Evolutionary conservation across 1,140 invertebrate species (phyloP), one percentile per base, ranked within the genome.

Genomic region (Solenopsis fugax): DNA sequence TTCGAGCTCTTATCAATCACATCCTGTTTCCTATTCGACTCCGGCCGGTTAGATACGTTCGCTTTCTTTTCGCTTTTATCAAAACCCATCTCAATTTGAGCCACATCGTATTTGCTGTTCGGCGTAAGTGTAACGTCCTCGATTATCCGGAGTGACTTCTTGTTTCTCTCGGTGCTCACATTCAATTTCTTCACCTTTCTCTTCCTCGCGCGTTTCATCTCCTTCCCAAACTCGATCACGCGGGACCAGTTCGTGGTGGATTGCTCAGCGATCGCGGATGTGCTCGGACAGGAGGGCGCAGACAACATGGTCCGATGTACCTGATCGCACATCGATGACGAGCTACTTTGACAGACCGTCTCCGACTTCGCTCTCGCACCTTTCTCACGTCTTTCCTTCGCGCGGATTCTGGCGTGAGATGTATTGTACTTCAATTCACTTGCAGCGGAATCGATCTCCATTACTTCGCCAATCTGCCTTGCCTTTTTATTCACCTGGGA

Each of bases 161-260:
- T 86, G 21, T 29, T 88, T 60, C 80, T 88, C 60, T 88, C 81
- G 34, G 34, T 80, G 13, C 54, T 72, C 12, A 93, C 85, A 54
- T 93, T 77, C 52, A 93, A 65, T 10, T 71, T 89, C 48, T 82
- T 93, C 0, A 90, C 50, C 21, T 90, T 93, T 18, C 60, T 80
- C 29, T 75, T 90, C 18, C 50, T 93, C 9, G 67, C 37, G 4
- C 88, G 87, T 84, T 75, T 75, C 54, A 92, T 89, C 87, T 93
- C 92, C 67, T 91, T 93, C 0, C 89, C 92, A 75, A 93, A 88
- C 34, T 90, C 24, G 21, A 76, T 88, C 2, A 93, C 81, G 1
- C 78, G 5, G 9, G 69, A 64, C 93, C 92, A 93, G 9, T 91
- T 73, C 5, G 34, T 34, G 13, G 48, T 10, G 7, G 54, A 54